Base-by-base conservation (phyloP, 1,140 invertebrate species). In the Chymomyza costata region DNA sequence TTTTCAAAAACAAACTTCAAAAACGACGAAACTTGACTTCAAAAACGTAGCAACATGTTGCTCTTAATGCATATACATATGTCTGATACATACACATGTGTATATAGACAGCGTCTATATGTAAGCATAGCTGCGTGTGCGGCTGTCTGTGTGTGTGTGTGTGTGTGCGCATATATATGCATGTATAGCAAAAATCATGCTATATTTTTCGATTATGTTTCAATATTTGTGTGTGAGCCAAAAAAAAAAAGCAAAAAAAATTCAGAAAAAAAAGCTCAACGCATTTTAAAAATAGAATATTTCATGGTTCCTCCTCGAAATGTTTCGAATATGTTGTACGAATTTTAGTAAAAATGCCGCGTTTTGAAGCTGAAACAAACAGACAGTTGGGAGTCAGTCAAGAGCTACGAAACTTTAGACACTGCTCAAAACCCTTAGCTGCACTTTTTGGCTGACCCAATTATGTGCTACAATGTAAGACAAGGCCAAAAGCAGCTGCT, bases 151-250 rank as follows among this genome's bases (percentile, higher is more conserved):
- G 35, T 40, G 48, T 11, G 17, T 40, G 25, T 38, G 11, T 45
- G 31, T 55, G 49, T 55, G 39, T 34, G 15, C 31, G 18, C 54
- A 17, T 56, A 13, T 31, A 40, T 31, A 39, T 15, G 18, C 40
- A 17, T 7, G 25, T 32, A 21, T 21, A 25, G 28, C 16, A 7
- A 17, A 37, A 62, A 62, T 57, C 41, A 58, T 60, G 51, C 43
- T 66, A 68, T 67, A 67, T 74, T 66, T 68, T 63, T 78, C 73
- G 73, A 78, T 80, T 78, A 78, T 78, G 73, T 78, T 78, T 78
- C 73, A 80, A 78, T 78, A 78, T 78, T 78, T 78, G 49, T 61
- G 49, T 61, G 41, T 49, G 65, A 56, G 57, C 60, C 50, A 58
- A 51, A 40, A 41, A 46, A 28, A 17, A 21, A n/a, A 11, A 31